These are phyloP conservation scores for Saccostrea cuccullata DNA, from an alignment of 1,140 invertebrate species.

Conservation along the genomic window DNA sequence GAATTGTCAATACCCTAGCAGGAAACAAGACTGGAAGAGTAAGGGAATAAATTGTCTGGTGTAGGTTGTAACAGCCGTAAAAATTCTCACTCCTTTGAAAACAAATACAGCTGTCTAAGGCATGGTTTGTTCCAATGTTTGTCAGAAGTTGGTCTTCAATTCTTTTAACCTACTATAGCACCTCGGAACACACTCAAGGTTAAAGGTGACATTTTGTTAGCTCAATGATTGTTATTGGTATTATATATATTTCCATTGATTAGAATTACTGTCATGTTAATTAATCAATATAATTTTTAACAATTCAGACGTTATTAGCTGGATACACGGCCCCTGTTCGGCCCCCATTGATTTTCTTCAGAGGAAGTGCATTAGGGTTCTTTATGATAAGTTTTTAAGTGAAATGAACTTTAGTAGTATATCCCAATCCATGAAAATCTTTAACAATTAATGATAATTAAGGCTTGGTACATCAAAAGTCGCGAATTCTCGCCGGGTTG, in stretches of 20 bases:
- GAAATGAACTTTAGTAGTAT: not conserved
- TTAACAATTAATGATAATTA: not conserved
- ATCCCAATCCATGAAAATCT: not conserved
- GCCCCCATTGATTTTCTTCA: not conserved
- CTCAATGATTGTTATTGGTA: not conserved
- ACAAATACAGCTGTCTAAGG: constrained; percentile 23
- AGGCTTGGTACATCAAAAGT: not conserved
- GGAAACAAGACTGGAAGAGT: not conserved
- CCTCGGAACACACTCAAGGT: not conserved
- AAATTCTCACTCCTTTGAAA: constrained; percentile 7
- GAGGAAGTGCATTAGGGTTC: not conserved
- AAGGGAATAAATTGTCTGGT: not conserved
- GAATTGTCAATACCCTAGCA: not conserved
- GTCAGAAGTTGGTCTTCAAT: not conserved
- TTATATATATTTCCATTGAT: not conserved
- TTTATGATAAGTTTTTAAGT: not conserved
- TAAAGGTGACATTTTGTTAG: not conserved
- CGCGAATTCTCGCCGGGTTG: not conserved
- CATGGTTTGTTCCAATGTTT: not conserved
- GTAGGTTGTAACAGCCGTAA: constrained; percentile 12
- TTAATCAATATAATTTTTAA: not conserved
- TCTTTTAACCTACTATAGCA: not conserved
- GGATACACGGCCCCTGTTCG: not conserved
- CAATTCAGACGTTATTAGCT: not conserved
- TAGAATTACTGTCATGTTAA: not conserved